A percentile compares a stretch with the other conserved stretches of the same genome.
These are phyloP conservation scores for Strigamia crassipes DNA, from an alignment of 2,888 invertebrate species.

Conservation along the genomic window DNA sequence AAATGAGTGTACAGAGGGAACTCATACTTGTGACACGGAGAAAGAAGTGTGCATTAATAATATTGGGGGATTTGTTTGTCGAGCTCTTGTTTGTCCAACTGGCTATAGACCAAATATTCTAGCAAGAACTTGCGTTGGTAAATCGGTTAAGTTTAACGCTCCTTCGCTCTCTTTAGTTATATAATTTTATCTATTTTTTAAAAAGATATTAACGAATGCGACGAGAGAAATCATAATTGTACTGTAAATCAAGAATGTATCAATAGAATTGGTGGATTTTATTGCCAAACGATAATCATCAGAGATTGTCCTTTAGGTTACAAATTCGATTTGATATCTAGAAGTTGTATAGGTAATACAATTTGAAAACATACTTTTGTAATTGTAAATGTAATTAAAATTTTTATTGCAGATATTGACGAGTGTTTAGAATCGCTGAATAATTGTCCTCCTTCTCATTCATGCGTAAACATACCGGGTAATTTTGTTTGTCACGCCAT, in stretches of 20 bases:
- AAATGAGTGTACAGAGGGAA: slow-evolving; percentile 56
- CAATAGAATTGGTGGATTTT: slow-evolving; percentile 59
- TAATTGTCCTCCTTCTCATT: slow-evolving; percentile 55
- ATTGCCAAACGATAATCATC: slow-evolving; percentile 55
- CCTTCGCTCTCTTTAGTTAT: not conserved
- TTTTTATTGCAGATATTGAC: slow-evolving; percentile 57
- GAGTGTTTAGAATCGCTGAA: slow-evolving; percentile 58
- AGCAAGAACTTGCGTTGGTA: slow-evolving; percentile 46
- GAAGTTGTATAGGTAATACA: slow-evolving; percentile 56
- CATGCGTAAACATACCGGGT: slow-evolving; percentile 80
- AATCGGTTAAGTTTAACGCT: not conserved
- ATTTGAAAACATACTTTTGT: not conserved
- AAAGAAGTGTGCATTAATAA: slow-evolving; percentile 63
- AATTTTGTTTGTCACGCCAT: slow-evolving; percentile 8
- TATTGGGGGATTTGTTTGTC: slow-evolving; percentile 62
- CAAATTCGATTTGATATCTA: slow-evolving; percentile 55
- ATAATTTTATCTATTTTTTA: not conserved
- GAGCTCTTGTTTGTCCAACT: slow-evolving; percentile 50
- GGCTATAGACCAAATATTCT: slow-evolving; percentile 43
- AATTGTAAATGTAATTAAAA: no score
- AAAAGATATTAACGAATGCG: slow-evolving; percentile 49
- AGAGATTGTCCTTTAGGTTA: slow-evolving; percentile 60
- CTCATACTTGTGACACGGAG: slow-evolving; percentile 56
- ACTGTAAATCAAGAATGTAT: slow-evolving; percentile 58
- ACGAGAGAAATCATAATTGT: slow-evolving; percentile 56